Conservation (phyloP, 2,113 vertebrate genomes). For the Paralichthys olivaceus region DNA sequence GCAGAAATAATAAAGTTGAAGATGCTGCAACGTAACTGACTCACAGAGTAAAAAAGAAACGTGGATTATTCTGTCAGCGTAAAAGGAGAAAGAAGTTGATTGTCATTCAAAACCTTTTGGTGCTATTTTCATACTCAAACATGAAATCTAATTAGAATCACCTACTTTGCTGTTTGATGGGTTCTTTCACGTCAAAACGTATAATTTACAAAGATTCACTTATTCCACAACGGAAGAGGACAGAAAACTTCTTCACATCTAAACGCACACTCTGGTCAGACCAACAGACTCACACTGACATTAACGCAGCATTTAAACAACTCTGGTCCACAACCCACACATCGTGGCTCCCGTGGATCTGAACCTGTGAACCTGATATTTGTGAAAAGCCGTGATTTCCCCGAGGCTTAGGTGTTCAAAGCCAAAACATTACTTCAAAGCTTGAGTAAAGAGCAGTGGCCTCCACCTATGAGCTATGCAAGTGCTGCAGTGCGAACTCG, state of each 20-base stretch:
- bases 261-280: background rate
- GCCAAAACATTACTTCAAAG: conserved; percentile 54
- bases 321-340: background rate
- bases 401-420: conserved; percentile 52
- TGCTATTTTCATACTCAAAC: background rate
- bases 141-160: too few relatives aligned
- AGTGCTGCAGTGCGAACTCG: background rate
- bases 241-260: too few relatives aligned
- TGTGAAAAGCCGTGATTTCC: conserved; percentile 55
- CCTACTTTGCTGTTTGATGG: background rate
- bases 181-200: too few relatives aligned
- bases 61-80: background rate
- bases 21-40: background rate
- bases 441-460: conserved; percentile 30
- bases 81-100: background rate
- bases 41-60: background rate
- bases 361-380: conserved; percentile 54
- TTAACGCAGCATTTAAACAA: background rate
- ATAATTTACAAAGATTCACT: too few relatives aligned
- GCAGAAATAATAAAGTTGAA: background rate
- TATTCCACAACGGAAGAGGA: too few relatives aligned
- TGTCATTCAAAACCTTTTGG: background rate
- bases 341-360: conserved; percentile 14
- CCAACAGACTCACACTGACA: background rate
- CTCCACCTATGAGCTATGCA: conserved; percentile 1